Base-by-base conservation (phyloP, 2,797 vertebrate species). In the Ceyx erithaca region DNA sequence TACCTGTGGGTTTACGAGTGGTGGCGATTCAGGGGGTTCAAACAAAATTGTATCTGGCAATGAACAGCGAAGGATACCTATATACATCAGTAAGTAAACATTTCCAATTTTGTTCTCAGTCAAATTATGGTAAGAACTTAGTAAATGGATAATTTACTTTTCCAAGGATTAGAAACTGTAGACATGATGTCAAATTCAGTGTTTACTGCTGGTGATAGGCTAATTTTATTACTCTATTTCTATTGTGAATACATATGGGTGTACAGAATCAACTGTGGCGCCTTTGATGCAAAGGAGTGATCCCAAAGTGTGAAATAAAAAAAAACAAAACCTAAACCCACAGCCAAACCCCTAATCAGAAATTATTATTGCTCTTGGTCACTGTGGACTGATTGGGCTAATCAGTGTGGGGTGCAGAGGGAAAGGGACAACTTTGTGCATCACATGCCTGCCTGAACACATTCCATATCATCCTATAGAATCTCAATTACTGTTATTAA, bases 21-120 rank as follows among this genome's bases (percentile, higher is more conserved):
- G 99, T 99, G 98, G 99, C 99, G 94, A 99, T 99, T 97, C 99
- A 99, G 97, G 99, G 99, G 84, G 99, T 99, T 97, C 99, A 99
- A 97, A 99, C 99, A 95, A 99, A 99, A 97, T 97, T 99, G 61
- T 99, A 99, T 87, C 97, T 99, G 98, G 99, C 99, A 85, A 99
- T 99, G 99, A 99, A 99, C 98, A 99, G 99, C 28, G 99, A 99
- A 97, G 99, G 99, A 95, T 99, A 97, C 97, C 97, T 99, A 82
- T 99, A 99, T 94, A 99, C 99, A 97, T 99, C 99, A 94, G 99
- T 99, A 98, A 99, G 99, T 98, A 94, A 89, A 87, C 28, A 2
- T 10, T 68, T 84, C 35, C 3, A 3, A 22, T 69, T 87, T 75
- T 57, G 0, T 78, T 55, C 26, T 69, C 31, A 4, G 33, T 68